Conservation (phyloP, 2,113 vertebrate genomes). For the Nyctereutes procyonoides region DNA sequence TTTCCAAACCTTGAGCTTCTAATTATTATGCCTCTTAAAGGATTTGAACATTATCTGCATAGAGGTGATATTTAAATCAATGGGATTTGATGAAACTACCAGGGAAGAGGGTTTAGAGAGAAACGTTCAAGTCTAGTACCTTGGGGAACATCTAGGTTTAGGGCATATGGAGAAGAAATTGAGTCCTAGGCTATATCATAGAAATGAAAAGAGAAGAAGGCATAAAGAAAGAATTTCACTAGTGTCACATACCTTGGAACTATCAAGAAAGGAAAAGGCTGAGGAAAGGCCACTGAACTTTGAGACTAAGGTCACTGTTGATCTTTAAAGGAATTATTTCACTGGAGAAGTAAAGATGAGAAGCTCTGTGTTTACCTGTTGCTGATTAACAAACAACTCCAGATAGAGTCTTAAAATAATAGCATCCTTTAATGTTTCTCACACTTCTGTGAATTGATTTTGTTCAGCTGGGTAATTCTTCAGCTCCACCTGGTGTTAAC, state of each 20-base stretch:
- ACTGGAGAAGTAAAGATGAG: background rate
- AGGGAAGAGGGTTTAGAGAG: background rate
- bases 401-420: background rate
- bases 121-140: background rate
- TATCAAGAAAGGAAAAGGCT: background rate
- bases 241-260: background rate
- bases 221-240: background rate
- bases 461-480: background rate
- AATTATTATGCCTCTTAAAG: conserved; percentile 36
- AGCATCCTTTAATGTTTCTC: background rate
- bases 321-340: conserved; percentile 3
- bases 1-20: conserved; percentile 60
- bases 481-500: background rate
- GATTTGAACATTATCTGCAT: conserved; percentile 23
- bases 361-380: background rate
- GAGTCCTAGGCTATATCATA: background rate
- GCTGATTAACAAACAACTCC: background rate
- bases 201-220: background rate
- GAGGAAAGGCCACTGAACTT: background rate
- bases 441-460: background rate
- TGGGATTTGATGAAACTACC: background rate
- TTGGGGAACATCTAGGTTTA: background rate
- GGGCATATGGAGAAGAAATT: background rate
- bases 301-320: conserved; percentile 3
- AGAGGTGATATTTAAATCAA: conserved; percentile 36